Percentiles rank a stretch among this genome's conserved stretches.
Evolutionary conservation across 2,113 vertebrate species (phyloP).

Genomic region (Pedionomus torquatus): DNA sequence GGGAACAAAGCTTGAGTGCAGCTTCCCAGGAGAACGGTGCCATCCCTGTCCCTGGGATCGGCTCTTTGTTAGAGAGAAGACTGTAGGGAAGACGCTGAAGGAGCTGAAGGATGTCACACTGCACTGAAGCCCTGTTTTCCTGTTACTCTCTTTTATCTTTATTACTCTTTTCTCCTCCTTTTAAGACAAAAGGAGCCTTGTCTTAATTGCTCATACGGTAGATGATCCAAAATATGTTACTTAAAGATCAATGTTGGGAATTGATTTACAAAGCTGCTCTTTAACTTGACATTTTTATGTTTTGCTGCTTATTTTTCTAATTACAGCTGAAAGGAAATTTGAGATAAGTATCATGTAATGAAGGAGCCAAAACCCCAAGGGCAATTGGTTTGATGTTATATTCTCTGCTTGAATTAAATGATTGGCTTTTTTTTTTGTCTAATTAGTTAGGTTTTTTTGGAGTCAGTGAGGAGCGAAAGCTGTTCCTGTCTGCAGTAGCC

Average conservation of each 20-base stretch:
- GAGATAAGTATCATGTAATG: constrained; percentile 56
- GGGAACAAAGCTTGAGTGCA: background rate
- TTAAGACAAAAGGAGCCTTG: background rate
- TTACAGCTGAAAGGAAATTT: constrained; percentile 64
- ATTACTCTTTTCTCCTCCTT: background rate
- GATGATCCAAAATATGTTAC: background rate
- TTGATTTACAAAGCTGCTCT: constrained; percentile 63
- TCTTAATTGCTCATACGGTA: background rate
- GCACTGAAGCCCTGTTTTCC: background rate
- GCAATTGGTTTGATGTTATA: constrained; percentile 20
- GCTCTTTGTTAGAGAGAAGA: background rate
- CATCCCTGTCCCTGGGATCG: accelerated
- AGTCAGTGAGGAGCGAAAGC: background rate
- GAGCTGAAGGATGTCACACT: background rate
- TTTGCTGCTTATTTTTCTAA: constrained; percentile 64
- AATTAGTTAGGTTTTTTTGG: background rate
- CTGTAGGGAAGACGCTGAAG: background rate
- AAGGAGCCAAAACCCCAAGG: constrained; percentile 36
- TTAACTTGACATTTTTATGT: constrained; percentile 57
- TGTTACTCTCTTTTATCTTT: background rate
- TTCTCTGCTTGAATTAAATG: constrained; percentile 17
- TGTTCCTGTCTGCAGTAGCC: background rate
- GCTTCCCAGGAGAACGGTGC: background rate
- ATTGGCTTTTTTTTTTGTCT: background rate
- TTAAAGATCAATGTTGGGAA: background rate